These are phyloP conservation scores for Sinelater perroti DNA, from an alignment of 2,888 invertebrate genomes.

Conservation along the genomic window DNA sequence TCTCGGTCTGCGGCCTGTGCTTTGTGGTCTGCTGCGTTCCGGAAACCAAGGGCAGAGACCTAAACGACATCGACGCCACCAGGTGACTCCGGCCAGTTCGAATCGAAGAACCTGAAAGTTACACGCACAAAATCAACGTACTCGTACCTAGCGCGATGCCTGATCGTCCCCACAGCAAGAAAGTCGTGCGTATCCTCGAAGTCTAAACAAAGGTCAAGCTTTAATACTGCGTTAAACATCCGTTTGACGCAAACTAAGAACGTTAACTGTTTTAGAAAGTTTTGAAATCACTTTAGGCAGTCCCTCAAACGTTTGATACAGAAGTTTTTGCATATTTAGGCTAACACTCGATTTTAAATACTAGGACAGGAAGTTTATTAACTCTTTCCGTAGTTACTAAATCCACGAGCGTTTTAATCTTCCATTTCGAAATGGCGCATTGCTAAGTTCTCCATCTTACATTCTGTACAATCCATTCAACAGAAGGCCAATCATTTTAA, in stretches of 20 bases:
- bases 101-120: constrained; percentile 18
- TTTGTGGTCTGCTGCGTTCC: constrained; percentile 89
- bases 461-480: too few species aligned
- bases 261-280: constrained; percentile 15
- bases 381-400: too few species aligned
- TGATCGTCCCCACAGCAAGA: constrained; percentile 20
- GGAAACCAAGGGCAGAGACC: constrained; percentile 89
- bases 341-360: too few species aligned
- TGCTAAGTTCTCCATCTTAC: too few species aligned
- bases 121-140: constrained; percentile 36
- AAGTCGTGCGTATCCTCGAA: constrained; percentile 30
- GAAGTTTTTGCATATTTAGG: constrained; percentile 22
- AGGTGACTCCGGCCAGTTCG: constrained; percentile 53
- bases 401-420: too few species aligned
- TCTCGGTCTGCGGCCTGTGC: constrained; percentile 81
- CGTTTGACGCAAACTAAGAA: constrained; percentile 14
- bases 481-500: too few species aligned
- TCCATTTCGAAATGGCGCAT: too few species aligned
- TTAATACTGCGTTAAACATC: constrained; percentile 22
- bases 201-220: constrained; percentile 27
- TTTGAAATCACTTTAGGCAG: constrained; percentile 19
- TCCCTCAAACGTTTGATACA: constrained; percentile 16
- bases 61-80: constrained; percentile 85
- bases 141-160: constrained; percentile 35
- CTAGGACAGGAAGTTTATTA: too few species aligned